Base-by-base conservation (phyloP, 2,797 vertebrate genomes). In the Siniperca obscura region DNA sequence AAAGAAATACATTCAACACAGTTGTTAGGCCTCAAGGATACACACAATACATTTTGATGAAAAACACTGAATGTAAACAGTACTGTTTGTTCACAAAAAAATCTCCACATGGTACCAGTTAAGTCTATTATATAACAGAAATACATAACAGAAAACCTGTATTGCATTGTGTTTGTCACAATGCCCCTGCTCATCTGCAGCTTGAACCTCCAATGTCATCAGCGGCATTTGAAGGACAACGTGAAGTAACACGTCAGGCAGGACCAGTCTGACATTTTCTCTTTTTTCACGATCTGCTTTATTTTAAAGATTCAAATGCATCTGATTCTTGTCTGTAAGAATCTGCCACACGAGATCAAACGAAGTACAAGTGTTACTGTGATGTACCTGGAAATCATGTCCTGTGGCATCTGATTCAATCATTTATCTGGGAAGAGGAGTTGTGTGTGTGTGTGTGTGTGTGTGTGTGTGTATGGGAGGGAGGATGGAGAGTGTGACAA, bases 341-440 rank as follows among this genome's bases (percentile, higher is more conserved):
- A 72, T 68, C 56, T 55, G 34, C n/a, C 22, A 42, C 61, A 19
- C 3, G 0, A 38, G 21, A 46, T 52, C 9, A 64, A 50, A 78
- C 52, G 22, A 34, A 46, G 30, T 2, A 44, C n/a, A 60, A 16
- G 17, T 65, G 60, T 79, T 60, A 42, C 27, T 59, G 52, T 6
- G 1, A n/a, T 25, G 52, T 30, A 55, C 30, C 40, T 52, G 40
- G 9, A 38, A 61, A 59, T 44, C 67, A 7, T 7, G 62, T 80
- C 62, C 56, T 70, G 7, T 60, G 34, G 36, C 60, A 76, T 71
- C 74, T 71, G 17, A 77, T 56, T 52, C 27, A 69, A 4, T 53
- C n/a, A 55, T 56, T 71, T 64, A 56, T 70, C 67, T 36, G 11
- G 17, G 16, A 56, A 19, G 38, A 46, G 53, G 38, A 46, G 30